Evolutionary conservation across 2,888 invertebrate species (phyloP), one percentile per base, ranked within the genome.

Genomic region (Synanthedon myopaeformis): DNA sequence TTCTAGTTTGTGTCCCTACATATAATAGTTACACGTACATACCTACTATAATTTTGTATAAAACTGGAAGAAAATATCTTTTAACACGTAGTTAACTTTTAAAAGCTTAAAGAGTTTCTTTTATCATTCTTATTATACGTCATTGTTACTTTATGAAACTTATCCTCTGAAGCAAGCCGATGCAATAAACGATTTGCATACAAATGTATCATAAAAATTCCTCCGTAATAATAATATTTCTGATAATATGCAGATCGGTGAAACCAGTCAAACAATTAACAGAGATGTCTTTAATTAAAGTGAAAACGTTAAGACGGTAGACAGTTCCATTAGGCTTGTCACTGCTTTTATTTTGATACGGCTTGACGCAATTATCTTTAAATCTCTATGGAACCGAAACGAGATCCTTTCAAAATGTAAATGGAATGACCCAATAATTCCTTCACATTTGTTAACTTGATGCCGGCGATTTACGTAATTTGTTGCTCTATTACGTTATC

Each of bases 211-310:
- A 56, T 62, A 60, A 59, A 63, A 54, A 58, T 55, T 57, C 53
- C 54, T 51, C 12, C 28, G 54, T 55, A 58, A 58, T 59, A 56
- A 53, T 54, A 52, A 58, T 55, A 56, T 57, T 56, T 54, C 57
- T 54, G 53, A 53, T 55, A 53, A 61, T 57, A 58, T 45, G 58
- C 53, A 55, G 56, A 58, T 57, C 54, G 55, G 56, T 52, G 54
- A 51, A 60, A 61, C 64, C 61, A 51, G 64, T 61, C 57, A 52
- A 60, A 59, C 59, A 63, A 61, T 66, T 63, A 63, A 60, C 61
- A 13, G 45, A 57, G 64, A 64, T 65, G 64, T 58, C 56, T 63
- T 67, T 67, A 70, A 73, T 70, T 70, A 70, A 72, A 64, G 59
- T 59, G 61, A 59, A 58, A 62, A 61, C 55, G 58, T 63, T 61